phyloP scores from a whole-genome alignment of 1,140 invertebrate species.

The Euborellia annulipes region DNA sequence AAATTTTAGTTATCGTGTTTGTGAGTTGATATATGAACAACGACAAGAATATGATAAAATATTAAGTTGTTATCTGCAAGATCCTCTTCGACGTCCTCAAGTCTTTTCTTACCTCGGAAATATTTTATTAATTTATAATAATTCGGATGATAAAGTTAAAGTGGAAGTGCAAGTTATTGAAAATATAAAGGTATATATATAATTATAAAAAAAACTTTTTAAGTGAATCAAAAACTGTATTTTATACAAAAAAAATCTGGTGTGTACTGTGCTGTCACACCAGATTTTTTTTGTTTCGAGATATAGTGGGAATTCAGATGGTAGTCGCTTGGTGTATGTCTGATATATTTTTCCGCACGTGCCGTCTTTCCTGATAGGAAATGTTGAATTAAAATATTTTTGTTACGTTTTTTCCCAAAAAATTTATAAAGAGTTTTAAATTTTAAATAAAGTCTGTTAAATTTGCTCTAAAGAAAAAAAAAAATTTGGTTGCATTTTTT shows the following conservation, averaged over 20 bases:
- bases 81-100: slow-evolving; percentile 31
- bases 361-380: too few relatives aligned
- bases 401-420: too few relatives aligned
- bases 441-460: too few relatives aligned
- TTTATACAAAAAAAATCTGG: slow-evolving; percentile 23
- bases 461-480: too few relatives aligned
- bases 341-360: too few relatives aligned
- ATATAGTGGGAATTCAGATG: too few relatives aligned
- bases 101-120: slow-evolving; percentile 26
- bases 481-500: too few relatives aligned
- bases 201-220: slow-evolving; percentile 16
- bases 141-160: not conserved
- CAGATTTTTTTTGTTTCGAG: too few relatives aligned
- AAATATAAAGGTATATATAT: slow-evolving; percentile 9
- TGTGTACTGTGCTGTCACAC: slow-evolving; percentile 25
- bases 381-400: too few relatives aligned
- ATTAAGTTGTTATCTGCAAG: slow-evolving; percentile 39
- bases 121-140: slow-evolving; percentile 16
- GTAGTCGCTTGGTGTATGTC: too few relatives aligned
- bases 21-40: slow-evolving; percentile 42
- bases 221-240: slow-evolving; percentile 14
- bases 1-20: slow-evolving; percentile 37
- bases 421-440: too few relatives aligned
- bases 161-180: slow-evolving; percentile 12
- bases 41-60: slow-evolving; percentile 37